Percentiles rank a stretch among this genome's conserved stretches.
These are phyloP conservation scores for Apamea sordens DNA, from an alignment of 2,888 invertebrate species.

Conservation along the genomic window DNA sequence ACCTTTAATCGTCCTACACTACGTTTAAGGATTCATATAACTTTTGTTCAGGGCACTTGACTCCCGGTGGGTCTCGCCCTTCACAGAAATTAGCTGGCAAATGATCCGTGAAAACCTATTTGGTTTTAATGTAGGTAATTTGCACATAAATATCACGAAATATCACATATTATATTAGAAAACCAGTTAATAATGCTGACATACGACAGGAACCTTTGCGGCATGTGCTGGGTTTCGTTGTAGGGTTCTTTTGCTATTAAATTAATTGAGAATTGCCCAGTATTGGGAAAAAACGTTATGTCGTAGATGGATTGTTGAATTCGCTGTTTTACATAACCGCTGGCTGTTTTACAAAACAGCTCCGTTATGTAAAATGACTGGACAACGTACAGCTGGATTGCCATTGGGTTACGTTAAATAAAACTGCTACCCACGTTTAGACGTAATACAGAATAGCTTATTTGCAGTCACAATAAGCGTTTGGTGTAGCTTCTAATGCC, in stretches of 20 bases:
- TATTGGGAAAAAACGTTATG: too few relatives aligned
- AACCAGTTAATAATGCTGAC: not conserved
- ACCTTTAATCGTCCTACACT: conserved; percentile 43
- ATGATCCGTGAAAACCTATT: conserved; percentile 56
- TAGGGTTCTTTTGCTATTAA: not conserved
- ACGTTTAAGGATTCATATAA: conserved; percentile 44
- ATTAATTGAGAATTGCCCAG: too few relatives aligned
- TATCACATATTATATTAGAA: not conserved
- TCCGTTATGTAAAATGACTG: too few relatives aligned
- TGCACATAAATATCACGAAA: conserved; percentile 37
- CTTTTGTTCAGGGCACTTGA: conserved; percentile 54
- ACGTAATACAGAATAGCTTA: too few relatives aligned
- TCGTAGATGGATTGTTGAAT: too few relatives aligned
- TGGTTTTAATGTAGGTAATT: conserved; percentile 45
- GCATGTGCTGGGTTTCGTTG: not conserved
- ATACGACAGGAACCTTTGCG: not conserved
- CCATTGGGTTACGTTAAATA: too few relatives aligned
- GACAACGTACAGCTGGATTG: too few relatives aligned
- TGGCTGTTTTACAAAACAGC: too few relatives aligned
- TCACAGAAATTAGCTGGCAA: conserved; percentile 49
- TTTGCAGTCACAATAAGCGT: too few relatives aligned
- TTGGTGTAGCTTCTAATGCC: too few relatives aligned
- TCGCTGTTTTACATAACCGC: too few relatives aligned
- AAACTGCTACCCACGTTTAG: too few relatives aligned
- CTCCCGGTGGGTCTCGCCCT: conserved; percentile 40